Evolutionary conservation across 2,888 invertebrate species (phyloP).

Genomic region (Cloeon dipterum): DNA sequence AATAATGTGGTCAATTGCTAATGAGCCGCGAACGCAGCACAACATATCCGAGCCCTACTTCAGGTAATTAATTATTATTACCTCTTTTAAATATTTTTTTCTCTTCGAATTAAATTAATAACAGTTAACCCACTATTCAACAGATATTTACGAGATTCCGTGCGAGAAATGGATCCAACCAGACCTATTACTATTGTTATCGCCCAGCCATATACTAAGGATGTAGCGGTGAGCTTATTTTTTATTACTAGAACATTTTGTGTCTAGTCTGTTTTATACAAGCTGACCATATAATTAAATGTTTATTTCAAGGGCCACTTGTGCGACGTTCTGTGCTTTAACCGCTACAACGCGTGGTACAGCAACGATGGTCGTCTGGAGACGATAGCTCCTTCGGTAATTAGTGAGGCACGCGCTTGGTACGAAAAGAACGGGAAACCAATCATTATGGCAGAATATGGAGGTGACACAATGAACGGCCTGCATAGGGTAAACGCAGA

Average conservation of each 20-base stretch:
- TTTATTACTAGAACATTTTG: not conserved
- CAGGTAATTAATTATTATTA: no score
- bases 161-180: slow-evolving; percentile 50
- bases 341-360: slow-evolving; percentile 36
- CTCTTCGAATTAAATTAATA: no score
- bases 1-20: slow-evolving; percentile 91
- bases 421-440: slow-evolving; percentile 23
- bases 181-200: slow-evolving; percentile 74
- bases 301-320: slow-evolving; percentile 20
- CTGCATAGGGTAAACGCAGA: slow-evolving; percentile 29
- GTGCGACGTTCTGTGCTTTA: slow-evolving; percentile 29
- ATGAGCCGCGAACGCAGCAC: slow-evolving; percentile 63
- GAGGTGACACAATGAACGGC: slow-evolving; percentile 31
- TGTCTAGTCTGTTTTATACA: no score
- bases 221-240: slow-evolving; percentile 31
- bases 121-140: no score
- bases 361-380: slow-evolving; percentile 26
- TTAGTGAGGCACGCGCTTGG: slow-evolving; percentile 22
- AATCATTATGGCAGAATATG: slow-evolving; percentile 34
- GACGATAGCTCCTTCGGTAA: slow-evolving; percentile 20
- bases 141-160: slow-evolving; percentile 53
- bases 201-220: slow-evolving; percentile 30
- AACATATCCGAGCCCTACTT: slow-evolving; percentile 56
- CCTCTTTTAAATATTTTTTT: no score
- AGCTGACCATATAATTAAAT: no score